phyloP scores from a whole-genome alignment of 2,113 vertebrate species.

The Galbula dea region DNA sequence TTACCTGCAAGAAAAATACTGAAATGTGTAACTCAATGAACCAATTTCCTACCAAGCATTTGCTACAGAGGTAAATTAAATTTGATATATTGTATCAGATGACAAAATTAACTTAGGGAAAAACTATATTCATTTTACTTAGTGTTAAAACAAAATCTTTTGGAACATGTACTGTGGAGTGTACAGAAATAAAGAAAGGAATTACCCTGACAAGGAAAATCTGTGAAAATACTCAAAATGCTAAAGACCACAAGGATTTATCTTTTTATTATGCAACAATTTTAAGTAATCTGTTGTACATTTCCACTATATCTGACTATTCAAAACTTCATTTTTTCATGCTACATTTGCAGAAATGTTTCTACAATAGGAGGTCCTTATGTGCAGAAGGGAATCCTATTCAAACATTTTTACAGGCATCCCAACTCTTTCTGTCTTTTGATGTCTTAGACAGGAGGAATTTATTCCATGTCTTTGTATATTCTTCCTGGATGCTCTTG shows the following conservation, averaged over 20 bases:
- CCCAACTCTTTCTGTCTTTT: neutral
- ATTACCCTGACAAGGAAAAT: neutral
- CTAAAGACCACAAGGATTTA: neutral
- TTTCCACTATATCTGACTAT: neutral
- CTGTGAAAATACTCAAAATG: neutral
- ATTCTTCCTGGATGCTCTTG: neutral
- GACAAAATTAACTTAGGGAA: slow-evolving; percentile 46
- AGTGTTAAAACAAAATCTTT: neutral
- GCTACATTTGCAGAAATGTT: neutral
- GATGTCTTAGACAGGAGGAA: neutral
- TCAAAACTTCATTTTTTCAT: neutral
- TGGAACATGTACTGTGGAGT: neutral
- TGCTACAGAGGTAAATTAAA: slow-evolving; percentile 44
- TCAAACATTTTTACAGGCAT: neutral
- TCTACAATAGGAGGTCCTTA: neutral
- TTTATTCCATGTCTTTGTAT: neutral
- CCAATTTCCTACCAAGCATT: neutral
- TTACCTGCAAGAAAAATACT: slow-evolving; percentile 24
- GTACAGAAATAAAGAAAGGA: neutral
- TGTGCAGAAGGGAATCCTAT: neutral
- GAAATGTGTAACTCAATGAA: slow-evolving; percentile 20
- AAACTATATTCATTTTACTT: neutral
- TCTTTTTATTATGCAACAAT: neutral
- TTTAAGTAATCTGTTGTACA: neutral
- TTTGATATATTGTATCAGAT: neutral